These are phyloP conservation scores for Cathartes aura DNA, from an alignment of 2,113 vertebrate genomes.

Conservation along the genomic window DNA sequence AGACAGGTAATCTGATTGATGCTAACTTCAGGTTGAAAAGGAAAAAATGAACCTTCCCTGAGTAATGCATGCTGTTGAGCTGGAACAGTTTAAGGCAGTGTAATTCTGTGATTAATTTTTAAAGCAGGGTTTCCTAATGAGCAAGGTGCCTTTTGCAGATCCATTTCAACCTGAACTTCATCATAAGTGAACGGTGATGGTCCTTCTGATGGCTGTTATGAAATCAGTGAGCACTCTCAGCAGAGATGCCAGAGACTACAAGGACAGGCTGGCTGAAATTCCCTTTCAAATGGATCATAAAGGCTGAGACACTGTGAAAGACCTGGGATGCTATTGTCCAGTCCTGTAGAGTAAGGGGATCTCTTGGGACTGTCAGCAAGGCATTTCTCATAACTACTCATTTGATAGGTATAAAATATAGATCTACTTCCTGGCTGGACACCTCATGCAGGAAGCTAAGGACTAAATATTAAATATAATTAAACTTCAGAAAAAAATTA, in stretches of 20 bases:
- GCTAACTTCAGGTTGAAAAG: background rate
- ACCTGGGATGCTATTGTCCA: background rate
- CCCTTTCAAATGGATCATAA: background rate
- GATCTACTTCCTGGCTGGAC: background rate
- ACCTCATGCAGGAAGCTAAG: background rate
- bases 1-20: background rate
- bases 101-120: conserved; percentile 15
- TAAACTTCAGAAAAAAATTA: background rate
- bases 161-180: background rate
- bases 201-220: background rate
- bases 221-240: background rate
- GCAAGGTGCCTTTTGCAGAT: background rate
- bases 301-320: background rate
- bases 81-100: background rate
- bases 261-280: background rate
- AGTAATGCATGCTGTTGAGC: background rate
- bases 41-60: background rate
- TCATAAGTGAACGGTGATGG: background rate
- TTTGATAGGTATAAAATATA: background rate
- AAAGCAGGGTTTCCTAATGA: background rate
- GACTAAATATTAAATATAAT: background rate
- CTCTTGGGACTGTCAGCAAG: background rate
- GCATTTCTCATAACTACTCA: background rate
- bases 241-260: background rate
- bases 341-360: background rate